Conservation (phyloP, 2,888 invertebrate species). For the Cryptus armator region DNA sequence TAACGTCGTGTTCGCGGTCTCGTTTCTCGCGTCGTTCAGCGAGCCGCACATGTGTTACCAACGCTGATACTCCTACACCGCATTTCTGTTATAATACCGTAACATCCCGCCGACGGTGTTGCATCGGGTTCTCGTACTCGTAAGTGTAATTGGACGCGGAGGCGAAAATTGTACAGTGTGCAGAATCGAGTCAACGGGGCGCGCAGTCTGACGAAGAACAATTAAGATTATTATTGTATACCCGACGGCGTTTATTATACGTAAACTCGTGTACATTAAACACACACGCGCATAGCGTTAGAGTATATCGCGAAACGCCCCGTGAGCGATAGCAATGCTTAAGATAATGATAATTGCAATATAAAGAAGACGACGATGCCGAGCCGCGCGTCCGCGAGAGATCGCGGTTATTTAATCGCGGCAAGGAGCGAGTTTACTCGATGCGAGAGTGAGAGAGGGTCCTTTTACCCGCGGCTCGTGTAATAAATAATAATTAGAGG, state of each 20-base stretch:
- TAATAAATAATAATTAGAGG: constrained; percentile 63
- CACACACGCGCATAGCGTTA: constrained; percentile 17
- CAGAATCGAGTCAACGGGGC: constrained; percentile 13
- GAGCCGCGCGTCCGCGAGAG: neutral
- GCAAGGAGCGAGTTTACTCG: constrained; percentile 57
- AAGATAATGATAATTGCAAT: constrained; percentile 77
- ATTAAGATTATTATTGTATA: constrained; percentile 77
- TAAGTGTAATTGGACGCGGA: constrained; percentile 72
- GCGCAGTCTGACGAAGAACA: constrained; percentile 72
- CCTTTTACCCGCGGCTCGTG: constrained; percentile 36
- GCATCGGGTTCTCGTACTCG: constrained; percentile 55
- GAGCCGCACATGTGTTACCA: neutral
- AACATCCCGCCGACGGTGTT: constrained; percentile 13
- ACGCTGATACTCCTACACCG: neutral
- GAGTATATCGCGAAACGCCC: constrained; percentile 53
- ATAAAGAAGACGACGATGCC: constrained; percentile 71
- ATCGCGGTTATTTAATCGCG: constrained; percentile 30
- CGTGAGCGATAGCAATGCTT: constrained; percentile 74
- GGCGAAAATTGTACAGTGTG: constrained; percentile 74
- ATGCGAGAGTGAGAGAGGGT: neutral
- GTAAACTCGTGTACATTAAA: constrained; percentile 58
- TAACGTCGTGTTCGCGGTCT: neutral
- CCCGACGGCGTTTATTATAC: constrained; percentile 45
- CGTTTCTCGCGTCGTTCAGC: neutral
- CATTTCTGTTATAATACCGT: neutral